phyloP scores from a whole-genome alignment of 2,113 vertebrate species.

The Semicossyphus pulcher region DNA sequence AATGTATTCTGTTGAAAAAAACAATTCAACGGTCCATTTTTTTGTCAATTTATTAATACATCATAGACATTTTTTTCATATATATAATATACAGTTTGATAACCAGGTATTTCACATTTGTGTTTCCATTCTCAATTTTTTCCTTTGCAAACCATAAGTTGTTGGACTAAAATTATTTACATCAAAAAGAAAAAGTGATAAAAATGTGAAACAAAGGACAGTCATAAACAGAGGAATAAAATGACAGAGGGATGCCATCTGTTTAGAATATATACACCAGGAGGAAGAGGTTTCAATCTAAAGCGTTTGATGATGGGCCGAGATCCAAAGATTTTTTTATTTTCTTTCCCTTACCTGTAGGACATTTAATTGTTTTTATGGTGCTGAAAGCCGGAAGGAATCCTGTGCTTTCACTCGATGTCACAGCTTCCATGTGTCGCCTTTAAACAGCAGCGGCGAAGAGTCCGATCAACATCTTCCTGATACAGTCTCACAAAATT shows the following conservation, averaged over 20 bases:
- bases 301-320: constrained; percentile 26
- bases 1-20: background rate
- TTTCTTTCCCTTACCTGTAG: constrained; percentile 31
- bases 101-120: constrained; percentile 84
- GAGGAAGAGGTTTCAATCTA: constrained; percentile 25
- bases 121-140: constrained; percentile 77
- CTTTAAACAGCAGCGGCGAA: constrained; percentile 4
- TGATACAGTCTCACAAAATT: constrained; percentile 4
- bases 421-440: constrained; percentile 16
- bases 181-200: constrained; percentile 81
- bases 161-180: constrained; percentile 86
- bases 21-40: constrained; percentile 45
- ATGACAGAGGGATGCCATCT: constrained; percentile 62
- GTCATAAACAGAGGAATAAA: constrained; percentile 66
- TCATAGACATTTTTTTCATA: constrained; percentile 82
- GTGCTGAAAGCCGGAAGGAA: constrained; percentile 10
- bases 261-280: constrained; percentile 81
- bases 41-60: constrained; percentile 83
- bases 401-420: constrained; percentile 27
- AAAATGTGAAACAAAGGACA: constrained; percentile 78
- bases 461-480: constrained; percentile 13
- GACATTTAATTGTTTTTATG: background rate
- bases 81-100: constrained; percentile 86
- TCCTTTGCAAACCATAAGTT: constrained; percentile 79
- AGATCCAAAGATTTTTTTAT: background rate